Evolutionary conservation across 2,113 vertebrate genomes (phyloP), one percentile per base, ranked within the genome.

Genomic region (Pelmatolapia mariae): DNA sequence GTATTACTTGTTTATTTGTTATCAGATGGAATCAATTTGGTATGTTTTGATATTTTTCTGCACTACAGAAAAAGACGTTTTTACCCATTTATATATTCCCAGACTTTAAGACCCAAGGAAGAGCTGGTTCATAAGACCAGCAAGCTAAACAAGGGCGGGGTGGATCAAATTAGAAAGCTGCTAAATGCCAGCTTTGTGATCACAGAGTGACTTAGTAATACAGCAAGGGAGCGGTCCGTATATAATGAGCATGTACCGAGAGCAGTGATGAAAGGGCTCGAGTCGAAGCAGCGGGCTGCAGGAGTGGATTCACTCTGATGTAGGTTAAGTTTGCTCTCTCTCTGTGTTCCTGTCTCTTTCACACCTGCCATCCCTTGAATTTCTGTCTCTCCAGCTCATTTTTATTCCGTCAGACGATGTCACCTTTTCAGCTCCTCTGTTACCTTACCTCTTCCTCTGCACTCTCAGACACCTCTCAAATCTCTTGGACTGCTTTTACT

Each of bases 101-200:
- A 52, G 43, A 31, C 22, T 76, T 59, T 19, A 87, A 24, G 61
- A 66, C 33, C 88, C 76, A 73, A 50, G 50, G 59, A 63, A 36
- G 68, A 87, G 43, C 33, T 24, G 31, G 80, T 80, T 80, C 66
- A 22, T 12, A 84, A 24, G 80, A 79, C 10, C 29, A 24, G 78
- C 82, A 26, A 80, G 53, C 50, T 82, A 24, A 78, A 61, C 24
- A 57, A 26, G 92, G 93, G 91, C 3, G 86, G 88, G 66, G 87
- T 43, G 83, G 61, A 73, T 84, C 4, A 68, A 93, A 94, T 90
- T 92, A 93, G 88, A 92, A 86, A 83, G 88, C 90, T 81, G 83
- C 92, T 89, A 91, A 91, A 91, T 82, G 92, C 82, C 85, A 80
- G 76, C 86, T 86, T 73, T 93, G 87, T 94, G 93, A 94, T 95